Conservation (phyloP, 2,888 invertebrate genomes). For the Cloeon dipterum region DNA sequence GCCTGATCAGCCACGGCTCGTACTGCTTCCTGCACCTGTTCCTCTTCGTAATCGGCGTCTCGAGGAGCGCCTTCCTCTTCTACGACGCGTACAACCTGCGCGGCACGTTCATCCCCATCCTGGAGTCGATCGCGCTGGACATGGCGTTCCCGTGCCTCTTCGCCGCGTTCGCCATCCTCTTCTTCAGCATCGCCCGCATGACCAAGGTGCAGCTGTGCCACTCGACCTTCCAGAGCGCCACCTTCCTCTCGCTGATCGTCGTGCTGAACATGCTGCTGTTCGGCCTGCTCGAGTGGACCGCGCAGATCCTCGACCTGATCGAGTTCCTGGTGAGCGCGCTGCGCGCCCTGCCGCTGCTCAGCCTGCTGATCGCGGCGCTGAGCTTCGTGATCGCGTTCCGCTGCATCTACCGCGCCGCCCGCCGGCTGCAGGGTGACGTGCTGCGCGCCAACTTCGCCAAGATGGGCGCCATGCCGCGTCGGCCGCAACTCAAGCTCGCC, state of each 20-base stretch:
- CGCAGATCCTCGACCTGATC: neutral
- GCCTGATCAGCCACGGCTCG: neutral
- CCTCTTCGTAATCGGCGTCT: neutral
- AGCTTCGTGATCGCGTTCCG: neutral
- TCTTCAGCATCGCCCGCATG: neutral
- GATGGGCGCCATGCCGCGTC: neutral
- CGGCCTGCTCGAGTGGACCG: neutral
- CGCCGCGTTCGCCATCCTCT: neutral
- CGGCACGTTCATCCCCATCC: neutral
- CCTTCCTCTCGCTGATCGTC: neutral
- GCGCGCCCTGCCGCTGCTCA: neutral
- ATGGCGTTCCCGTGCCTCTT: neutral
- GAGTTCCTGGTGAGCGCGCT: neutral
- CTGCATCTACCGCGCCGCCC: neutral
- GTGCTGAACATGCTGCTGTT: neutral
- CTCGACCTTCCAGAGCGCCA: neutral
- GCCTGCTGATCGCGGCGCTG: neutral
- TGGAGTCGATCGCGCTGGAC: neutral
- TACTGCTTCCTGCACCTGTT: neutral
- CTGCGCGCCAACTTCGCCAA: neutral
- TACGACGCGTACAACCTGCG: neutral
- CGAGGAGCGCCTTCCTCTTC: neutral
- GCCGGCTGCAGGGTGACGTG: neutral
- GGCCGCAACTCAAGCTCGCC: neutral
- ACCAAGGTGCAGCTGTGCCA: neutral